A percentile compares a stretch with the other conserved stretches of the same genome.
Conservation (phyloP, 1,140 invertebrate genomes). For the Reticulitermes speratus region DNA sequence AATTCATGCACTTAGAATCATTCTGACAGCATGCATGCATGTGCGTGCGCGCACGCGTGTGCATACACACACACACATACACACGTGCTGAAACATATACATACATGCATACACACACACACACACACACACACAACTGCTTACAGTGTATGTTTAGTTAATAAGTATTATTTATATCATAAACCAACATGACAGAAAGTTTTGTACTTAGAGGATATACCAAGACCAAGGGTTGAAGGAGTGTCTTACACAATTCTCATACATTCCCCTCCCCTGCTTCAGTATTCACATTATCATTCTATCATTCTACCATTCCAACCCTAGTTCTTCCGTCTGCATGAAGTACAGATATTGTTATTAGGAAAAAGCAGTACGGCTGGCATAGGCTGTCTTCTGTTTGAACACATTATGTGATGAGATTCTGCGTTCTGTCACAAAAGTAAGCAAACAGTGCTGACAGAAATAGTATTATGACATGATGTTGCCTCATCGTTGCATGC, state of each 20-base stretch:
- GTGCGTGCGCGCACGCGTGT: too few relatives aligned
- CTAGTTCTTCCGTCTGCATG: neutral
- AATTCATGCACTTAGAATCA: neutral
- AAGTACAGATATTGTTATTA: neutral
- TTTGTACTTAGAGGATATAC: constrained; percentile 16
- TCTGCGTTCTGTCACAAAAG: neutral
- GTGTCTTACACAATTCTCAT: neutral
- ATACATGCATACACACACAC: neutral
- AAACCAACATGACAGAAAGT: neutral
- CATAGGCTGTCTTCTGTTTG: neutral
- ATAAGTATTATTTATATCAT: neutral
- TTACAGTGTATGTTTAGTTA: neutral
- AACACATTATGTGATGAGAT: constrained; percentile 12
- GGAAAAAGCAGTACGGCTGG: neutral
- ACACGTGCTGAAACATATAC: too few relatives aligned
- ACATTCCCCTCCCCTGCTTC: neutral
- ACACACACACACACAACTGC: neutral
- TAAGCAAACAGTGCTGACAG: neutral
- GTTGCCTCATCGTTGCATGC: neutral
- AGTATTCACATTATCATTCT: too few relatives aligned
- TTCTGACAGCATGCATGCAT: neutral
- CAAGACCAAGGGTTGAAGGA: constrained; percentile 5
- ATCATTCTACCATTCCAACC: neutral
- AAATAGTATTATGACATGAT: neutral
- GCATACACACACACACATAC: neutral